Percentiles rank a stretch among this genome's conserved stretches.
Conservation (phyloP, 2,113 vertebrate species). For the Pollimyrus isidori region DNA sequence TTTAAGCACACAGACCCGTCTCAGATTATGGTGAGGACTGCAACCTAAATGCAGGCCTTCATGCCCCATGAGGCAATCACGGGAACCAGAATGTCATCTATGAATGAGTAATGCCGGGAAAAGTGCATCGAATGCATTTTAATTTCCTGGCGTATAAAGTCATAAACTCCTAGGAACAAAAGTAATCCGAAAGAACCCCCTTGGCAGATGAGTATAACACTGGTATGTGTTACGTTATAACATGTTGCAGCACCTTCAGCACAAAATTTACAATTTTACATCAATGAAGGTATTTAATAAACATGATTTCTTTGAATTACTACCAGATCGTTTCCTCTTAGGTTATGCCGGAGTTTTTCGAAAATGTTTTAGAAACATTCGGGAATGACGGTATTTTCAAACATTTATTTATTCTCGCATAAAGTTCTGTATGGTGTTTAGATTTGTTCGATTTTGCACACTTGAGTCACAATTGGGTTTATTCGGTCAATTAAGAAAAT, state of each 20-base stretch:
- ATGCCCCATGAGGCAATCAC: neutral
- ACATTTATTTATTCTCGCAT: neutral
- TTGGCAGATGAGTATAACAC: neutral
- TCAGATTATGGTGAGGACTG: neutral
- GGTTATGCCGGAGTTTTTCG: neutral
- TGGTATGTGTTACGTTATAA: neutral
- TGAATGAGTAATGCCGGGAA: neutral
- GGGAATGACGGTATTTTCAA: neutral
- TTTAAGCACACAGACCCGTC: neutral
- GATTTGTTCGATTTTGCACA: neutral
- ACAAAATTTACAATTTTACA: neutral
- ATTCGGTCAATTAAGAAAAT: neutral
- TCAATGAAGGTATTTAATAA: neutral
- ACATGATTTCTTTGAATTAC: neutral
- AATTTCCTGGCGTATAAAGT: neutral
- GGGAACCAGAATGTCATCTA: neutral
- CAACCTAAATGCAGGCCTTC: neutral
- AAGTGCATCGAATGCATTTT: neutral
- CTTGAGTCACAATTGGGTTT: neutral
- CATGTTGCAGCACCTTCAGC: neutral
- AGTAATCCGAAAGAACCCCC: neutral
- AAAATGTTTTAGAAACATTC: neutral
- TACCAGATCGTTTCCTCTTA: neutral
- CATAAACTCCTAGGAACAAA: neutral
- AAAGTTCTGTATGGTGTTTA: neutral